A percentile compares a stretch with the other conserved stretches of the same genome.
phyloP scores from a whole-genome alignment of 2,888 invertebrate species.

The Lagria hirta region DNA sequence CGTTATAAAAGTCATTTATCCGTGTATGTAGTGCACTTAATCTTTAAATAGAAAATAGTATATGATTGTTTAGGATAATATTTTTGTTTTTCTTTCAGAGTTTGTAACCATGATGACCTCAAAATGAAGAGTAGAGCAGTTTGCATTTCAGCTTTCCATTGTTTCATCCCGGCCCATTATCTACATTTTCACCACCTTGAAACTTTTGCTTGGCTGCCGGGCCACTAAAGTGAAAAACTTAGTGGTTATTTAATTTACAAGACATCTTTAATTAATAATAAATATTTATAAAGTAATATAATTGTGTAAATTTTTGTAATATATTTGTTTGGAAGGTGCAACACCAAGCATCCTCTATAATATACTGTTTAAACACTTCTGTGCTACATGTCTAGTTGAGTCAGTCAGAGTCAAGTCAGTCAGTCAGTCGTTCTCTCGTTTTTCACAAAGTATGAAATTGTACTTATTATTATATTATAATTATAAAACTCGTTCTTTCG shows the following conservation, averaged over 20 bases:
- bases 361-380: conserved; percentile 46
- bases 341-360: conserved; percentile 37
- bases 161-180: conserved; percentile 55
- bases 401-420: no score
- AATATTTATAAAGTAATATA: conserved; percentile 54
- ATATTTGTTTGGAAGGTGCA: conserved; percentile 48
- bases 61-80: neutral
- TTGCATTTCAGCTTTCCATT: conserved; percentile 57
- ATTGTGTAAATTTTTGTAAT: conserved; percentile 58
- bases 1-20: no score
- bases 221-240: conserved; percentile 53
- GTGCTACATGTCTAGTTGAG: conserved; percentile 48
- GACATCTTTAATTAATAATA: conserved; percentile 37
- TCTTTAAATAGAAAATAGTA: neutral
- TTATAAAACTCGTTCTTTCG: conserved; percentile 38
- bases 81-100: conserved; percentile 69
- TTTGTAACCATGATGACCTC: conserved; percentile 99
- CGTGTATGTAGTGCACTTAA: no score
- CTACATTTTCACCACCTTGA: conserved; percentile 51
- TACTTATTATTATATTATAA: conserved; percentile 40
- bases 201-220: conserved; percentile 53
- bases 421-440: no score
- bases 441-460: conserved; percentile 52
- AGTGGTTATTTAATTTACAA: conserved; percentile 49
- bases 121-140: conserved; percentile 82